Base-by-base conservation (phyloP, 2,113 vertebrate genomes). In the Rhea pennata region DNA sequence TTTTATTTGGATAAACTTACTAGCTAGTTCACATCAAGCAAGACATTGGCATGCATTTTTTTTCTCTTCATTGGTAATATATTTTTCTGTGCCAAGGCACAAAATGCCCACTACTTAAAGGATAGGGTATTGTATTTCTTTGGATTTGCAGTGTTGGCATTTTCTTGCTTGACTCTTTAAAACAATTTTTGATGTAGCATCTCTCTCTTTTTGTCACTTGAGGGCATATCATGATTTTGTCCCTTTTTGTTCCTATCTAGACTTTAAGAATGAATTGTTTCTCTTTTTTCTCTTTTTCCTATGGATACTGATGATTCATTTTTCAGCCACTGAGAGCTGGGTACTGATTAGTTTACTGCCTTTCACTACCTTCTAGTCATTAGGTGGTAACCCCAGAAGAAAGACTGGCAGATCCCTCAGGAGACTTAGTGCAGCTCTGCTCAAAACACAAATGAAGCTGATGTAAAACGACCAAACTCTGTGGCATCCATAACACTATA, bases 21-120 rank as follows among this genome's bases (percentile, higher is more conserved):
- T 61, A 72, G n/a, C n/a, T 66, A 46, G n/a, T 62, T 64, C 17
- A 40, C 24, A 74, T 48, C 58, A 84, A 87, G 83, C 48, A 88
- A 87, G 46, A 61, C 0, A 1, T 48, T 75, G 72, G 39, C 27
- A 67, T 48, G 48, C 74, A 27, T 81, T 81, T 93, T 88, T 31
- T 80, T 91, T 83, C 77, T 87, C 62, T 85, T 90, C n/a, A 26
- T 9, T 67, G 61, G 59, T 48, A 94, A 90, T 59, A 54, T 2
- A 89, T 33, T 4, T 69, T 92, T 88, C 85, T 90, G 65, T 88
- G 73, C 59, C 65, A 78, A 92, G 48, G 56, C 69, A 81, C 15
- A 77, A 72, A 61, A 95, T 75, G 42, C 75, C 92, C 36, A 69
- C 77, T 92, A 80, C 75, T 84, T 70, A 67, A n/a, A 71, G 93